These are phyloP conservation scores for Carassius gibelio DNA, from an alignment of 2,113 vertebrate genomes.

Conservation along the genomic window DNA sequence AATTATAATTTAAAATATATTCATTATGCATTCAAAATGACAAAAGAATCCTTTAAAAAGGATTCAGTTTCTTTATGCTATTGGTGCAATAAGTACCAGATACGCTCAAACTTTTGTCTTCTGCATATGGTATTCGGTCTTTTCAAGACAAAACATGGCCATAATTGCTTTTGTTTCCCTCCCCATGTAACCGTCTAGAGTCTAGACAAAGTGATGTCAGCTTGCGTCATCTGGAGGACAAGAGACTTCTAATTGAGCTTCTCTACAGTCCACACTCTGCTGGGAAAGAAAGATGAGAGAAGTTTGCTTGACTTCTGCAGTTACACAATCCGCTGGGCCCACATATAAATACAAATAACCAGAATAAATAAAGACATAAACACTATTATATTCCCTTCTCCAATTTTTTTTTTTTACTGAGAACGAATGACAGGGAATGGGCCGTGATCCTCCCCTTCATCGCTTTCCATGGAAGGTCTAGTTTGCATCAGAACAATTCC, in stretches of 20 bases:
- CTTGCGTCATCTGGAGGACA: conserved; percentile 12
- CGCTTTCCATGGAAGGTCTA: not conserved
- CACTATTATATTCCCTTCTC: not conserved
- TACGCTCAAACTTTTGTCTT: not conserved
- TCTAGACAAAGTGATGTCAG: conserved; percentile 31
- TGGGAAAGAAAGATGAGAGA: not conserved
- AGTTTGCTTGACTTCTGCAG: conserved; percentile 12
- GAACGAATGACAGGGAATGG: not conserved
- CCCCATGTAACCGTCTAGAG: not conserved
- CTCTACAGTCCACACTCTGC: conserved; percentile 15
- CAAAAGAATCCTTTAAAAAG: not conserved
- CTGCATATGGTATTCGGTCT: not conserved
- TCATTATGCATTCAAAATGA: no score
- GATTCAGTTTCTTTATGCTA: not conserved
- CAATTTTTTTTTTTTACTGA: not conserved
- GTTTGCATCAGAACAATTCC: not conserved
- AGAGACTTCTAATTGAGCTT: not conserved
- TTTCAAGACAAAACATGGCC: not conserved
- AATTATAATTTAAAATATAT: no score
- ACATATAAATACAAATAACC: not conserved
- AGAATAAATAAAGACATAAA: not conserved
- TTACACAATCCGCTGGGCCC: not conserved
- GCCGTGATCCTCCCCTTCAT: not conserved
- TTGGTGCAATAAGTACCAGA: not conserved
- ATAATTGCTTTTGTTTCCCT: conserved; percentile 7